Conservation (phyloP, 2,797 vertebrate species). For the Xerus rutilus region DNA sequence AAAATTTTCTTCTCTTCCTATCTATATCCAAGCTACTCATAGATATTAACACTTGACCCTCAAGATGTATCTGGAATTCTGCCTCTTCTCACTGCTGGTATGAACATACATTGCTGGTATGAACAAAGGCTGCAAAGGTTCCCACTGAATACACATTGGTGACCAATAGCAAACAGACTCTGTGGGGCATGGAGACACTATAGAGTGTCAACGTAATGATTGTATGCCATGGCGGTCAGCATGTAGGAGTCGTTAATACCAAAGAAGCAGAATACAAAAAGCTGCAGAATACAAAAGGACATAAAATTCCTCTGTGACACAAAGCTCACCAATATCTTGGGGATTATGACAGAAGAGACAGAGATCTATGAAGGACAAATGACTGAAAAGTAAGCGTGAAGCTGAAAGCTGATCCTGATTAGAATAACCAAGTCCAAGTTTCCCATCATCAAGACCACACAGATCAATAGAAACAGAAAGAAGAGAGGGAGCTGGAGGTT, state of each 20-base stretch:
- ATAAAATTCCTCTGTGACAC: constrained; percentile 68
- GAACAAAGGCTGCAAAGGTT: constrained; percentile 27
- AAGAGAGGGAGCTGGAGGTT: constrained; percentile 57
- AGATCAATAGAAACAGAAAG: constrained; percentile 57
- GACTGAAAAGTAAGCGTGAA: constrained; percentile 54
- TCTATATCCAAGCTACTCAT: too few species aligned
- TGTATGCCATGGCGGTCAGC: constrained; percentile 72
- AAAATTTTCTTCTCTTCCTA: too few species aligned
- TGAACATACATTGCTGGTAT: constrained; percentile 68
- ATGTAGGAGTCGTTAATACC: constrained; percentile 74
- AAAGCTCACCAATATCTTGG: constrained; percentile 77
- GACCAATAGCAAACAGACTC: constrained; percentile 47
- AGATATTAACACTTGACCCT: too few species aligned
- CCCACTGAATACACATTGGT: constrained; percentile 63
- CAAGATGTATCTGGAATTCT: too few species aligned
- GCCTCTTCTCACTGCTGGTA: too few species aligned
- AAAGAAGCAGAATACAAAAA: constrained; percentile 78
- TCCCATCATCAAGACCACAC: constrained; percentile 52
- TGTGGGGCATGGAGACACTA: constrained; percentile 65
- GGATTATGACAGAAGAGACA: constrained; percentile 76
- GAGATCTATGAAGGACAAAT: constrained; percentile 75
- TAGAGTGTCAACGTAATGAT: constrained; percentile 72
- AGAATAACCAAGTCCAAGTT: constrained; percentile 74
- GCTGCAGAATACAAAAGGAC: constrained; percentile 71
- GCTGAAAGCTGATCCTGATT: constrained; percentile 62